Evolutionary conservation across 2,113 vertebrate species (phyloP).

Genomic region (Caracal caracal): DNA sequence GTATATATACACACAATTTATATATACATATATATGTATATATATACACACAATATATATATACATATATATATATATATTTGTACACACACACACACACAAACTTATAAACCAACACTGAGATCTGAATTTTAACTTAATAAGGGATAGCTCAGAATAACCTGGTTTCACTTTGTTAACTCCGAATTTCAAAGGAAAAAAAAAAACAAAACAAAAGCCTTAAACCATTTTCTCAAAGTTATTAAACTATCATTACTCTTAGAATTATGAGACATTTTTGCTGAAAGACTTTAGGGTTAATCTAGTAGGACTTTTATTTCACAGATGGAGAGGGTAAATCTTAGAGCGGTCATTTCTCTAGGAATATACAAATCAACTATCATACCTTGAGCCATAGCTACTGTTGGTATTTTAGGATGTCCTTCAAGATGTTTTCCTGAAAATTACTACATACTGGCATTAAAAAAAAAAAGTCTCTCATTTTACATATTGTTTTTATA

Average conservation of each 20-base stretch:
- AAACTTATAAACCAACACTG: neutral
- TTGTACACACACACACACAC: neutral
- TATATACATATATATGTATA: neutral
- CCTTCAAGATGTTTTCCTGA: neutral
- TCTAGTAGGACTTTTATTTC: neutral
- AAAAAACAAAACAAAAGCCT: neutral
- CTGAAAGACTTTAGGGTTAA: neutral
- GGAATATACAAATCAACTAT: neutral
- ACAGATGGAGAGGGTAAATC: neutral
- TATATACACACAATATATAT: too few species aligned
- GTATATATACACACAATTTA: too few species aligned
- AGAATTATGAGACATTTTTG: neutral
- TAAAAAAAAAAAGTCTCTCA: neutral
- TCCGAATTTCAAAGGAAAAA: neutral
- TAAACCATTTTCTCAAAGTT: constrained; percentile 23
- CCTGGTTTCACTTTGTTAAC: neutral
- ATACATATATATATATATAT: neutral
- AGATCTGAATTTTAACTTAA: neutral
- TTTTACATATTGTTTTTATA: neutral
- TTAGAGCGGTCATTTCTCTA: neutral
- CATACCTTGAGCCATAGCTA: neutral
- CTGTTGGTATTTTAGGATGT: neutral
- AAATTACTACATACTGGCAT: neutral
- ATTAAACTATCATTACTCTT: neutral
- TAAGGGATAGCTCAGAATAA: neutral